These are phyloP conservation scores for Mimas tiliae DNA, from an alignment of 2,888 invertebrate genomes.

Conservation along the genomic window DNA sequence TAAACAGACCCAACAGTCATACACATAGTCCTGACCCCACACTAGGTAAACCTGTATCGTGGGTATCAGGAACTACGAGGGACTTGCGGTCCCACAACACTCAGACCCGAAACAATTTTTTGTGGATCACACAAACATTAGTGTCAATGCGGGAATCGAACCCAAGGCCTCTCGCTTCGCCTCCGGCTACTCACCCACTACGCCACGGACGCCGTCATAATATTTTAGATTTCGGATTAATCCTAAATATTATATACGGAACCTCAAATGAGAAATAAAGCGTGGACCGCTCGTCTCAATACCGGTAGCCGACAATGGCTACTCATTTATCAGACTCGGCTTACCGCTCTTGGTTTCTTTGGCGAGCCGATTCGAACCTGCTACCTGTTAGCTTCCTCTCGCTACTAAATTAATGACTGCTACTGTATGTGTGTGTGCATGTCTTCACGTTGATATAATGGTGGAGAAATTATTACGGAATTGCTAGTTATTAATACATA, in stretches of 20 bases:
- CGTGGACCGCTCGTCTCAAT: conserved; percentile 38
- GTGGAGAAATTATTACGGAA: too few relatives aligned
- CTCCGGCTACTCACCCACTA: too few relatives aligned
- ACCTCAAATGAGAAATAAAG: conserved; percentile 30
- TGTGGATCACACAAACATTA: too few relatives aligned
- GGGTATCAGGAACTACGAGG: too few relatives aligned
- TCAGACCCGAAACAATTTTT: too few relatives aligned
- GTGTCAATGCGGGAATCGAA: too few relatives aligned
- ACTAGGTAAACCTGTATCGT: too few relatives aligned
- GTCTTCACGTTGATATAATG: not conserved
- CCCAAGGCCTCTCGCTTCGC: too few relatives aligned
- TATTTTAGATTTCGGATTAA: not conserved
- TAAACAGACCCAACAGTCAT: too few relatives aligned
- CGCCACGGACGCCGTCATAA: not conserved
- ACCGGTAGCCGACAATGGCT: conserved; percentile 54
- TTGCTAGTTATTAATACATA: too few relatives aligned
- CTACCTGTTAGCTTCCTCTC: conserved; percentile 44
- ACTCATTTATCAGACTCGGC: conserved; percentile 55
- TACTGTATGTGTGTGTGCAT: conserved; percentile 25
- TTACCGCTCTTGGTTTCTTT: conserved; percentile 43
- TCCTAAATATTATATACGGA: conserved; percentile 34
- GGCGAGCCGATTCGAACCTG: conserved; percentile 43
- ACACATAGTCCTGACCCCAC: too few relatives aligned
- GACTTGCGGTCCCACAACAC: too few relatives aligned
- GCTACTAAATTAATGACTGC: conserved; percentile 43